Base-by-base conservation (phyloP, 2,797 vertebrate genomes). In the Rallus crepitans region DNA sequence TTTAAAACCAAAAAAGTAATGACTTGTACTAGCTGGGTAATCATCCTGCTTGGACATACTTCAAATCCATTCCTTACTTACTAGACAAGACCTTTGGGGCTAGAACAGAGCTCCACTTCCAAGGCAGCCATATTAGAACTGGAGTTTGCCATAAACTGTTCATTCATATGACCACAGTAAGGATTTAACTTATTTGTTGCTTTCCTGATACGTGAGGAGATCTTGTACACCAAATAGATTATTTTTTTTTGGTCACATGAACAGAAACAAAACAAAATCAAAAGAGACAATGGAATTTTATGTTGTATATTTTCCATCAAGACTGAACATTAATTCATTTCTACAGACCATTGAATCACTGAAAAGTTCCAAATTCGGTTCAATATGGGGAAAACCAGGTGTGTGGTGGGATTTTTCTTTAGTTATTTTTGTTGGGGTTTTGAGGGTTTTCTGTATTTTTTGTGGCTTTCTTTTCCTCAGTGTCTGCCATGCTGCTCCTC, bases 331-430 rank as follows among this genome's bases (percentile, higher is more conserved):
- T 56, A 80, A 31, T 78, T 94, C 45, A 39, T 80, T 92, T 33
- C 5, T 11, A 57, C n/a, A 60, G 48, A 42, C 30, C 1, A 2
- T 13, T 50, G 56, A 86, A 75, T 31, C 10, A 8, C 25, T 90
- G 60, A 71, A 82, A 91, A 96, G 31, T 82, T 89, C 57, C 57
- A 84, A 63, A 33, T 96, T 91, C 30, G 79, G 19, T 97, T 92
- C 18, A 90, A 65, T 64, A 63, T 45, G 56, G 35, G 65, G 82
- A 83, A 93, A 71, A 52, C 33, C 81, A 61, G 45, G 40, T 48
- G 27, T 24, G 30, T 6, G 4, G 8, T 45, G 6, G 20, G 5
- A 15, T 64, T 87, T 79, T 77, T 7, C 20, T 39, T 56, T 61
- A 21, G 8, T 50, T 56, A 15, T 42, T 50, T 86, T 85, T 68